phyloP scores from a whole-genome alignment of 2,797 vertebrate genomes.

The Phalanger gymnotis region DNA sequence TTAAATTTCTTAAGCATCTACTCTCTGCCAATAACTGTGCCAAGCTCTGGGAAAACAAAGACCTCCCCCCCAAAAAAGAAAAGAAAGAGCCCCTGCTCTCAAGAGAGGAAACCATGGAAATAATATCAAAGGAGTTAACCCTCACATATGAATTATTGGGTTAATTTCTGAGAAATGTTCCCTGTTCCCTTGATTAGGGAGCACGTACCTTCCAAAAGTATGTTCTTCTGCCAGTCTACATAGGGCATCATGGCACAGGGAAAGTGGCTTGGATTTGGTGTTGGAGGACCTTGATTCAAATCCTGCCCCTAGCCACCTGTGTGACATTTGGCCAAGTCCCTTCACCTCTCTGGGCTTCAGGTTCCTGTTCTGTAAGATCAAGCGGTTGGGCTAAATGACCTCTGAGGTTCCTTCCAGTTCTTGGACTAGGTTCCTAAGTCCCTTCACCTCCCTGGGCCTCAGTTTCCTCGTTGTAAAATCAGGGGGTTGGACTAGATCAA shows the following conservation, averaged over 20 bases:
- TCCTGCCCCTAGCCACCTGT: neutral
- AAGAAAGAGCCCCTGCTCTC: neutral
- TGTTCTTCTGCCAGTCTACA: neutral
- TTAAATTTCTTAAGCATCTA: neutral
- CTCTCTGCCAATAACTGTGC: neutral
- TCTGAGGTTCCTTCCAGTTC: neutral
- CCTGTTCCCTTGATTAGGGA: neutral
- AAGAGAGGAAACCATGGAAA: conserved; percentile 33
- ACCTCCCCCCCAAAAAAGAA: neutral
- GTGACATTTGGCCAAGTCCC: neutral
- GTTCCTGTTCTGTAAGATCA: neutral
- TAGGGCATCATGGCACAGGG: neutral
- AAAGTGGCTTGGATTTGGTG: neutral
- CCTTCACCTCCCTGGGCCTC: neutral
- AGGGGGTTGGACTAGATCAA: neutral
- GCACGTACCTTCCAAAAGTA: conserved; percentile 19
- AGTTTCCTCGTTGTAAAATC: neutral
- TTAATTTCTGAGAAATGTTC: conserved; percentile 52
- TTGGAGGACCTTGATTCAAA: neutral
- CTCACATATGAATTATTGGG: neutral
- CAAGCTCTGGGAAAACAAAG: neutral
- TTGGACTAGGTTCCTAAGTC: neutral
- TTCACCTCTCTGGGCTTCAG: neutral
- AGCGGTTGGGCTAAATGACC: neutral
- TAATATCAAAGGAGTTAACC: conserved; percentile 7